Conservation (phyloP, 2,113 vertebrate species). For the Mesembrinibis cayennensis region DNA sequence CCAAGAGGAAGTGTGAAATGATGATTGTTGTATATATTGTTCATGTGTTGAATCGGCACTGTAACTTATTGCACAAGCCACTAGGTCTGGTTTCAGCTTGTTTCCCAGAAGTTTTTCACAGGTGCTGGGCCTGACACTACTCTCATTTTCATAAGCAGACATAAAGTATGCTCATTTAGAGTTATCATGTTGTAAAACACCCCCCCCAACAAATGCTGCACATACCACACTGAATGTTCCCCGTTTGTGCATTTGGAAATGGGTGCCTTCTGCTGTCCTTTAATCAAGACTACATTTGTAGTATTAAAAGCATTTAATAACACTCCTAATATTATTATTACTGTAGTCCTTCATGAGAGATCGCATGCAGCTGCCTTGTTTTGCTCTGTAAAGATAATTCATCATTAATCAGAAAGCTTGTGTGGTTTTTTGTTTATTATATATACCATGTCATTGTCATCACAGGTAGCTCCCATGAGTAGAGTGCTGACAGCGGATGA, state of each 20-base stretch:
- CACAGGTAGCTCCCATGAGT: neutral
- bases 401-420: neutral
- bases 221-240: neutral
- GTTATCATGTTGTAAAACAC: fast-evolving
- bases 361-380: neutral
- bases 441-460: neutral
- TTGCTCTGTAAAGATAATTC: neutral
- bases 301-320: neutral
- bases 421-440: neutral
- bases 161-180: neutral
- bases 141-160: neutral
- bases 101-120: neutral
- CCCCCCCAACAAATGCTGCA: neutral
- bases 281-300: neutral
- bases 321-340: neutral
- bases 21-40: neutral
- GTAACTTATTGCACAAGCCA: neutral
- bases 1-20: neutral
- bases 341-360: neutral
- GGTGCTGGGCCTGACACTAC: neutral
- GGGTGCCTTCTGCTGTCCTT: neutral
- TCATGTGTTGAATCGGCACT: neutral
- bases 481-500: neutral
- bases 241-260: neutral
- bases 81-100: neutral